Percentiles rank a stretch among this genome's conserved stretches.
Conservation (phyloP, 2,113 vertebrate species). For the Hydropotes inermis region DNA sequence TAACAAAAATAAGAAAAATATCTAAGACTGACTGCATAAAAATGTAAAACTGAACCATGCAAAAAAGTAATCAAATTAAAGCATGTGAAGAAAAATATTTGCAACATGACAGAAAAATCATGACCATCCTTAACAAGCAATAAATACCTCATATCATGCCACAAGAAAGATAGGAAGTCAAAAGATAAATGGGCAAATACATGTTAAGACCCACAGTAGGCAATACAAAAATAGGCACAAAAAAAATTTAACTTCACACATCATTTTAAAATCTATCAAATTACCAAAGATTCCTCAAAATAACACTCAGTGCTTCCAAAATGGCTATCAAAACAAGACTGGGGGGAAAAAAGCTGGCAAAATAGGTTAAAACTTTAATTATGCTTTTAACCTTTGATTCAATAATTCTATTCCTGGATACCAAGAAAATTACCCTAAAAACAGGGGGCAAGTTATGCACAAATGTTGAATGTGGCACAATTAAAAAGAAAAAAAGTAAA, state of each 20-base stretch:
- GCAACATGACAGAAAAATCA: conserved; percentile 6
- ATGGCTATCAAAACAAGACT: not conserved
- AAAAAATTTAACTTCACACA: not conserved
- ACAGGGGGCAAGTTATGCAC: not conserved
- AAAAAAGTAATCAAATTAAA: conserved; percentile 26
- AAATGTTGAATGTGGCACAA: not conserved
- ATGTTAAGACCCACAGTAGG: not conserved
- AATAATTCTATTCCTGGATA: not conserved
- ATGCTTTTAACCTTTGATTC: not conserved
- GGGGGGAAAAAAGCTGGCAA: not conserved
- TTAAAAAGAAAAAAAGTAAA: not conserved
- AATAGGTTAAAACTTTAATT: conserved; percentile 7
- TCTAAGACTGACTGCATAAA: not conserved
- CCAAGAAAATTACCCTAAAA: not conserved
- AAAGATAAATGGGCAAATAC: not conserved
- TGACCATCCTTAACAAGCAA: not conserved
- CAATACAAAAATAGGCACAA: not conserved
- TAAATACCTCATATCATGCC: not conserved
- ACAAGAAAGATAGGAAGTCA: not conserved
- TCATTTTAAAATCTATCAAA: not conserved
- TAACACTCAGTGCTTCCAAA: not conserved
- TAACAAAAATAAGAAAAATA: not conserved
- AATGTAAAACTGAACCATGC: not conserved
- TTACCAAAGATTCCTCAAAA: conserved; percentile 1
- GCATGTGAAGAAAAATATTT: not conserved